Conservation (phyloP, 2,888 invertebrate genomes). For the Eupithecia inturbata region DNA sequence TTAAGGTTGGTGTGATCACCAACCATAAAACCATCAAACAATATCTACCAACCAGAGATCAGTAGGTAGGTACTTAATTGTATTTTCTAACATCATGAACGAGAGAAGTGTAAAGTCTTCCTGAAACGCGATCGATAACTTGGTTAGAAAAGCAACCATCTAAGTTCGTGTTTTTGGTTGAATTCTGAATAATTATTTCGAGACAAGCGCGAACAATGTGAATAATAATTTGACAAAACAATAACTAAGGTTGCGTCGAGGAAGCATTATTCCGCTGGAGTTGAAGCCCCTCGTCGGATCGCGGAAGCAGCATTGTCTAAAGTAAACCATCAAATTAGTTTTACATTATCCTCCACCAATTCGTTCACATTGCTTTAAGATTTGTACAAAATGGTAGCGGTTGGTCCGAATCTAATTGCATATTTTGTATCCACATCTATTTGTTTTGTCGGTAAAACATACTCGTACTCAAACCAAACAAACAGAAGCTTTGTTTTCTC, state of each 20-base stretch:
- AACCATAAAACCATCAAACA: no score
- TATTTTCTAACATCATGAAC: not conserved
- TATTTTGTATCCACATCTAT: not conserved
- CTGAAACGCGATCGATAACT: not conserved
- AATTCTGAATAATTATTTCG: slow-evolving; percentile 28
- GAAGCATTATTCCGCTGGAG: slow-evolving; percentile 36
- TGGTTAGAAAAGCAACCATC: not conserved
- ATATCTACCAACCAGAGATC: no score
- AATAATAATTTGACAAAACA: slow-evolving; percentile 42
- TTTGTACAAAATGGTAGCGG: not conserved
- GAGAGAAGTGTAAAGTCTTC: not conserved
- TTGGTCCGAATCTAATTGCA: not conserved
- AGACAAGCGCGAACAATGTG: slow-evolving; percentile 42
- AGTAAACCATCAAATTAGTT: slow-evolving; percentile 15
- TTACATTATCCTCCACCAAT: slow-evolving; percentile 9
- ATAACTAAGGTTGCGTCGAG: slow-evolving; percentile 32
- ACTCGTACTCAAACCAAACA: not conserved
- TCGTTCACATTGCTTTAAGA: not conserved
- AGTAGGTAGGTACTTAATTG: not conserved
- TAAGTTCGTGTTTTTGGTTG: slow-evolving; percentile 1
- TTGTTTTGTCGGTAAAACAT: not conserved
- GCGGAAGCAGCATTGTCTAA: slow-evolving; percentile 22
- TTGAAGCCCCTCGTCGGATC: slow-evolving; percentile 32
- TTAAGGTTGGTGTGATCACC: no score
- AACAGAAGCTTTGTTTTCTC: not conserved